These are phyloP conservation scores for Matsumurasca onukii DNA, from an alignment of 1,140 invertebrate genomes.

Conservation along the genomic window DNA sequence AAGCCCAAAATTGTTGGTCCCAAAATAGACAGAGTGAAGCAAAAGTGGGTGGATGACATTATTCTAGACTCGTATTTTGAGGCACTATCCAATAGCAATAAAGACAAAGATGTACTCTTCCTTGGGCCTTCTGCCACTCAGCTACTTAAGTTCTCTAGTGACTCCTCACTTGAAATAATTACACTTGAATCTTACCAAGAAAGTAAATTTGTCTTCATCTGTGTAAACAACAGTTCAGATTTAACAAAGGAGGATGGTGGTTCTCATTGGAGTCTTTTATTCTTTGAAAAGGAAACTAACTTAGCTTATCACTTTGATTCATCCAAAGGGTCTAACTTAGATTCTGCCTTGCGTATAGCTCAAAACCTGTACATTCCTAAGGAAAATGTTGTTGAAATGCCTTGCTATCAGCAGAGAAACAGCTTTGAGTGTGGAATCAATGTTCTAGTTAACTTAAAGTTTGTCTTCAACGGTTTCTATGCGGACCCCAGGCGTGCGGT, in stretches of 20 bases:
- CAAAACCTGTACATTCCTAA: background rate
- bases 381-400: background rate
- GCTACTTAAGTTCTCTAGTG: background rate
- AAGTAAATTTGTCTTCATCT: slow-evolving; percentile 7
- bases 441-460: background rate
- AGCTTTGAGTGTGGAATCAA: slow-evolving; percentile 5
- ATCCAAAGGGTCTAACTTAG: background rate
- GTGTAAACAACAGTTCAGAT: slow-evolving; percentile 9
- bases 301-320: slow-evolving; percentile 10
- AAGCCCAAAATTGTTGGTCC: background rate
- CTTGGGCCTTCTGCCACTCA: background rate
- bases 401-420: background rate
- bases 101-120: background rate
- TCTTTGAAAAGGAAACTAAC: background rate
- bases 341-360: background rate
- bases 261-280: slow-evolving; percentile 5
- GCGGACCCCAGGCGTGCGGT: background rate
- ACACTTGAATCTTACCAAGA: background rate
- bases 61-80: slow-evolving; percentile 5
- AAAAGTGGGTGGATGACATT: slow-evolving; percentile 7
- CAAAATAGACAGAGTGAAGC: background rate
- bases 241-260: background rate
- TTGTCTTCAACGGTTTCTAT: background rate
- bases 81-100: background rate
- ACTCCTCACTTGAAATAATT: background rate